These are phyloP conservation scores for Willisornis vidua DNA, from an alignment of 2,113 vertebrate species.

Conservation along the genomic window DNA sequence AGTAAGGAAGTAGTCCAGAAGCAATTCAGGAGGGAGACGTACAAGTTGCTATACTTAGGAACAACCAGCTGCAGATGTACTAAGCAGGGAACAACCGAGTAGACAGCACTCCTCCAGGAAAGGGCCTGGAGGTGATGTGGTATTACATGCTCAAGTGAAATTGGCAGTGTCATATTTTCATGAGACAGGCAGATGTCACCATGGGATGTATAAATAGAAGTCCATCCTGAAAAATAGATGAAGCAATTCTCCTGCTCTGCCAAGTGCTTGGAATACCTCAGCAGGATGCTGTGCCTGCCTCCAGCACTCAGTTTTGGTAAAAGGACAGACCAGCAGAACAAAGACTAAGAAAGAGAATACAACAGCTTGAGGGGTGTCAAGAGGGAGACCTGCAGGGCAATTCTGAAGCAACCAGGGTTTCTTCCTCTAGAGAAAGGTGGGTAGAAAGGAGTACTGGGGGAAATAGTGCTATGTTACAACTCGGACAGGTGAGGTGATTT, in stretches of 20 bases:
- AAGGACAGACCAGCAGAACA: rapidly evolving
- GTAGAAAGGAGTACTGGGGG: neutral
- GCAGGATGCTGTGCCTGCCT: neutral
- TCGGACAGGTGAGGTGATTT: neutral
- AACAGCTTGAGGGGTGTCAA: neutral
- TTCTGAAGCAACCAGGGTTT: neutral
- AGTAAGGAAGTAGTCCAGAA: neutral
- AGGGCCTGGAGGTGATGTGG: neutral
- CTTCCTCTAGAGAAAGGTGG: neutral
- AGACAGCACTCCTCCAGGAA: neutral
- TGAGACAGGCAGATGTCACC: neutral
- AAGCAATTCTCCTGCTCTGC: neutral
- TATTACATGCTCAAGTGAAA: neutral
- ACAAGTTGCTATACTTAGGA: neutral
- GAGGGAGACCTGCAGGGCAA: neutral
- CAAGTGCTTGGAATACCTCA: neutral
- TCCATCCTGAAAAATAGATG: neutral
- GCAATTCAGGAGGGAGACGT: neutral
- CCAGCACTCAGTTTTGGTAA: rapidly evolving
- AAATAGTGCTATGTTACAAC: rapidly evolving
- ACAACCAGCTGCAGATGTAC: neutral
- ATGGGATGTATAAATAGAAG: neutral
- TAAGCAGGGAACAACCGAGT: rapidly evolving
- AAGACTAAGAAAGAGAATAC: rapidly evolving
- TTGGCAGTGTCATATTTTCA: rapidly evolving